phyloP scores from a whole-genome alignment of 2,113 vertebrate species.

The Leiothrix lutea region DNA sequence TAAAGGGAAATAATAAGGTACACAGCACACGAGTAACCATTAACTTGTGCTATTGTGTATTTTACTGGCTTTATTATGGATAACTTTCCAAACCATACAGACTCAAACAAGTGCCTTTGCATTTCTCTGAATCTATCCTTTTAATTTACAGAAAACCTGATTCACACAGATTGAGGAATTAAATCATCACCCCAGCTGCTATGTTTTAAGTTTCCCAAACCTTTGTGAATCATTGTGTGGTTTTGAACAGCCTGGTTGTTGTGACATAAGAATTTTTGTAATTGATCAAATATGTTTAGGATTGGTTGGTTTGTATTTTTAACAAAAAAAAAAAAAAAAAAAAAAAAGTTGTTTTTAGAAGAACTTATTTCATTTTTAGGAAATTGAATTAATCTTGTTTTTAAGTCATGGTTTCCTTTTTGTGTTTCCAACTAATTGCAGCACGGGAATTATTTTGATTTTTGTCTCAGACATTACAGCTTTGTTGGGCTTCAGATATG shows the following conservation, averaged over 20 bases:
- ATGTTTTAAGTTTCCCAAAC: constrained; percentile 47
- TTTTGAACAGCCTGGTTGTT: constrained; percentile 55
- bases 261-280: constrained; percentile 57
- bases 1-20: constrained; percentile 50
- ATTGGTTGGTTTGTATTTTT: constrained; percentile 43
- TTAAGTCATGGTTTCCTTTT: constrained; percentile 7
- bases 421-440: constrained; percentile 23
- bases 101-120: not conserved
- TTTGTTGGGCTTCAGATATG: not conserved
- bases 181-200: constrained; percentile 61
- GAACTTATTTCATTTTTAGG: constrained; percentile 40
- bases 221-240: constrained; percentile 67
- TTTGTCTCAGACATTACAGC: not conserved
- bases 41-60: constrained; percentile 37
- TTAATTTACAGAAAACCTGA: constrained; percentile 62
- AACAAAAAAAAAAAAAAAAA: not conserved
- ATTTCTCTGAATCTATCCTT: constrained; percentile 34
- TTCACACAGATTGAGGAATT: constrained; percentile 51
- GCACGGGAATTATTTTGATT: not conserved
- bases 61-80: constrained; percentile 19
- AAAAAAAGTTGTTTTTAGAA: not conserved
- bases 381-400: constrained; percentile 58
- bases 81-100: not conserved
- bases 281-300: constrained; percentile 59
- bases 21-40: constrained; percentile 21